Percentiles rank a stretch among this genome's conserved stretches.
phyloP scores from a whole-genome alignment of 2,113 vertebrate genomes.

The Callionymus lyra region DNA sequence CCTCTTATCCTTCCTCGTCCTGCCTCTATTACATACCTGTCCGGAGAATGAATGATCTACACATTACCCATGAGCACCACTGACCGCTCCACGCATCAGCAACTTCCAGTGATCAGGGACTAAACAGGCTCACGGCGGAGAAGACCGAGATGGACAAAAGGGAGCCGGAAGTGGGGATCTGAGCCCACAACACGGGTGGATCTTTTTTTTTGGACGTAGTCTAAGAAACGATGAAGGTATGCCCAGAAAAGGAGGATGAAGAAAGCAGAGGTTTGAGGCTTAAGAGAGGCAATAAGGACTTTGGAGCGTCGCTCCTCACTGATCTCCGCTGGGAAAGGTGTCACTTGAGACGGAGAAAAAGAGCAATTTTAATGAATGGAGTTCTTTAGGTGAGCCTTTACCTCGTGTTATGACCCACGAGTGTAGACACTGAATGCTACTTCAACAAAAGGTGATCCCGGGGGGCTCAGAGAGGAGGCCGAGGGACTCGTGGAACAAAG shows the following conservation, averaged over 20 bases:
- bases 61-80: slow-evolving; percentile 51
- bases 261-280: slow-evolving; percentile 10
- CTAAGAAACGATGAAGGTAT: neutral
- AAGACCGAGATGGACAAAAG: slow-evolving; percentile 2
- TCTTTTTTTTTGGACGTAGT: neutral
- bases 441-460: slow-evolving; percentile 30
- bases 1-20: slow-evolving; percentile 24
- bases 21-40: slow-evolving; percentile 55
- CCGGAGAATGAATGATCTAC: slow-evolving; percentile 53
- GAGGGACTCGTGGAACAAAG: neutral
- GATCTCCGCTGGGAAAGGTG: slow-evolving; percentile 39
- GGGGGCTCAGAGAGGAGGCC: no score
- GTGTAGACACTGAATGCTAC: slow-evolving; percentile 27
- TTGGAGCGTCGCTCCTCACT: slow-evolving; percentile 18
- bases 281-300: slow-evolving; percentile 31
- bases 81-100: slow-evolving; percentile 42
- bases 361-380: slow-evolving; percentile 52
- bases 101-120: slow-evolving; percentile 35
- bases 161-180: slow-evolving; percentile 5
- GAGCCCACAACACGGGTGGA: slow-evolving; percentile 5
- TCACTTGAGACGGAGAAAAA: slow-evolving; percentile 42
- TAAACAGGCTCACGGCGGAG: slow-evolving; percentile 12
- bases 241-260: neutral
- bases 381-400: slow-evolving; percentile 48
- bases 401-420: slow-evolving; percentile 50